Evolutionary conservation across 2,888 invertebrate genomes (phyloP).

Genomic region (Acleris sparsana): DNA sequence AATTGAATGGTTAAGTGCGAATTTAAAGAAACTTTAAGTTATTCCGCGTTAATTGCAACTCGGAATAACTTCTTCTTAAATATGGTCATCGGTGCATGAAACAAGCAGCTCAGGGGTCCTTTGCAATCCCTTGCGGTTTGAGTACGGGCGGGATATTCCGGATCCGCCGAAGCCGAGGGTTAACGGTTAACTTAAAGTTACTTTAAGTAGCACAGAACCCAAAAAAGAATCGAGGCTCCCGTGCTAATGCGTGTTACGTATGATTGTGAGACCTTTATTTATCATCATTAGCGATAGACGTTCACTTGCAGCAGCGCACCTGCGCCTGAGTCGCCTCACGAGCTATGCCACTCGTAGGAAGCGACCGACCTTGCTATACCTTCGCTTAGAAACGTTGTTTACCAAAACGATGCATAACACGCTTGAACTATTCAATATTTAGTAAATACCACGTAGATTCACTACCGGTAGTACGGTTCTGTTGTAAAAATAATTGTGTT

Average conservation of each 20-base stretch:
- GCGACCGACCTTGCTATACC: slow-evolving; percentile 64
- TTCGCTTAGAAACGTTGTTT: slow-evolving; percentile 24
- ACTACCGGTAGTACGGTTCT: too few relatives aligned
- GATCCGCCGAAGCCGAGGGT: too few relatives aligned
- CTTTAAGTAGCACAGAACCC: background rate
- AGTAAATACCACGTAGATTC: too few relatives aligned
- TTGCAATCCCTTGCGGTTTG: too few relatives aligned
- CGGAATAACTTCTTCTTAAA: too few relatives aligned
- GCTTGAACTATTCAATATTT: too few relatives aligned
- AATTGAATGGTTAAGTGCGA: slow-evolving; percentile 3
- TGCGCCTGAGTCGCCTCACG: slow-evolving; percentile 32
- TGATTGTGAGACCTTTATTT: slow-evolving; percentile 38
- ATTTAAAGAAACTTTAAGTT: background rate
- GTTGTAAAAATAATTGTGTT: too few relatives aligned
- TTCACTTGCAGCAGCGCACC: slow-evolving; percentile 50
- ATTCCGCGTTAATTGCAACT: too few relatives aligned
- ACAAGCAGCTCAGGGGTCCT: too few relatives aligned
- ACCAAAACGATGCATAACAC: background rate
- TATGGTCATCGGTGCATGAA: too few relatives aligned
- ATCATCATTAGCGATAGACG: slow-evolving; percentile 47
- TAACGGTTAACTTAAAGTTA: too few relatives aligned
- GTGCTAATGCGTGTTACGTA: slow-evolving; percentile 20
- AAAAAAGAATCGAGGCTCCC: background rate
- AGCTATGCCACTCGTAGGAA: slow-evolving; percentile 59
- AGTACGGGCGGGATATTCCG: too few relatives aligned